Evolutionary conservation across 2,888 invertebrate species (phyloP), one percentile per base, ranked within the genome.

Genomic region (Tuta absoluta): DNA sequence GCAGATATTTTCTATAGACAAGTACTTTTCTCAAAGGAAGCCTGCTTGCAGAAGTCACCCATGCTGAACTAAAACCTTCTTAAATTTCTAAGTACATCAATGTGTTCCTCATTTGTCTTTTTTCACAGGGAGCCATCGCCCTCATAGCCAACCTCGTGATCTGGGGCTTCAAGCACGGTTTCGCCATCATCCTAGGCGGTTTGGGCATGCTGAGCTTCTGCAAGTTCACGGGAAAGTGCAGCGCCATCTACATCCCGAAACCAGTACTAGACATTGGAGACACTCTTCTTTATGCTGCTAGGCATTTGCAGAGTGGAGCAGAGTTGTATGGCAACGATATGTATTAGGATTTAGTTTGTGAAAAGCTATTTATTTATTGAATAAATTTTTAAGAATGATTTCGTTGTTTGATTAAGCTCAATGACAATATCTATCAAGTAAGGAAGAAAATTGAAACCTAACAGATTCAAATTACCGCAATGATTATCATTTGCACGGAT

Each of bases 161-260:
- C 41, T 72, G 71, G 72, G 10, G 65, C 0, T 41, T 69, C 19
- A 63, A 60, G 17, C 67, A 69, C 24, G 63, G 68, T 48, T 63
- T 69, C 12, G 62, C 70, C 24, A 53, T 69, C 2, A 48, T 72
- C 14, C 1, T 71, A 0, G 72, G 73, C 0, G 72, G 69, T 2
- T 61, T 51, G 2, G 33, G 67, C 7, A 64, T 69, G 38, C 59
- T 71, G 0, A 71, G 69, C 1, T 69, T 72, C 62, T 73, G 71
- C 67, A 72, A 71, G 41, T n/a, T 72, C 0, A 70, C 68, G 8
- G 70, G 69, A 10, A 66, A 66, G 23, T 73, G 73, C 65, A 62
- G 14, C 24, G 33, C 63, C 19, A 23, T 62, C 49, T 61, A 65
- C 51, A 14, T 62, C 10, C 61, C 65, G 0, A 49, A 66, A 24